phyloP scores from a whole-genome alignment of 1,140 invertebrate genomes.

The Bradynema listronoti region DNA sequence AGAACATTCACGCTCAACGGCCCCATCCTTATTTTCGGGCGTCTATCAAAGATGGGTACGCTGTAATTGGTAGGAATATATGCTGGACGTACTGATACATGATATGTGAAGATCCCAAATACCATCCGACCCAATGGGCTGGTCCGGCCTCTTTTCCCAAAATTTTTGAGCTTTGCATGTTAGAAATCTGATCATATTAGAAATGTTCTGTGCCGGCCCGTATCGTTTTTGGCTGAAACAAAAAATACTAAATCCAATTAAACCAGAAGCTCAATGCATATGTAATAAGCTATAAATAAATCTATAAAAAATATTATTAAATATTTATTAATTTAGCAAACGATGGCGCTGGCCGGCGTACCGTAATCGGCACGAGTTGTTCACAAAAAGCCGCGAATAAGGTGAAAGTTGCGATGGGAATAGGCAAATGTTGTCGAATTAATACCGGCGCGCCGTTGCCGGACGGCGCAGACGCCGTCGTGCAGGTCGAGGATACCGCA shows the following conservation, averaged over 20 bases:
- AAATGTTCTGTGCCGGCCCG: no score
- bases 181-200: slow-evolving; percentile 14
- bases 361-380: slow-evolving; percentile 24
- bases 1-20: slow-evolving; percentile 13
- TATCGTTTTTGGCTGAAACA: no score
- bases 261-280: no score
- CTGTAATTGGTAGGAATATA: slow-evolving; percentile 40
- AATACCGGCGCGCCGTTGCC: slow-evolving; percentile 41
- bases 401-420: not conserved
- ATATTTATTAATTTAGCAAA: slow-evolving; percentile 24
- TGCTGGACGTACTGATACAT: no score
- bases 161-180: no score
- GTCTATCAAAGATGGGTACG: slow-evolving; percentile 48
- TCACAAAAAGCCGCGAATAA: slow-evolving; percentile 9
- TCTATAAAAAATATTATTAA: slow-evolving; percentile 10
- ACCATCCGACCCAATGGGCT: no score
- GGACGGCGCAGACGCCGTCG: slow-evolving; percentile 42
- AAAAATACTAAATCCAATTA: no score
- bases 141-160: not conserved
- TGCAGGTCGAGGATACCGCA: slow-evolving; percentile 39
- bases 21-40: slow-evolving; percentile 21
- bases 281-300: not conserved
- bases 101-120: no score
- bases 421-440: slow-evolving; percentile 39
- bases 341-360: slow-evolving; percentile 22